These are phyloP conservation scores for Daubentonia madagascariensis DNA, from an alignment of 2,113 vertebrate genomes.

Conservation along the genomic window DNA sequence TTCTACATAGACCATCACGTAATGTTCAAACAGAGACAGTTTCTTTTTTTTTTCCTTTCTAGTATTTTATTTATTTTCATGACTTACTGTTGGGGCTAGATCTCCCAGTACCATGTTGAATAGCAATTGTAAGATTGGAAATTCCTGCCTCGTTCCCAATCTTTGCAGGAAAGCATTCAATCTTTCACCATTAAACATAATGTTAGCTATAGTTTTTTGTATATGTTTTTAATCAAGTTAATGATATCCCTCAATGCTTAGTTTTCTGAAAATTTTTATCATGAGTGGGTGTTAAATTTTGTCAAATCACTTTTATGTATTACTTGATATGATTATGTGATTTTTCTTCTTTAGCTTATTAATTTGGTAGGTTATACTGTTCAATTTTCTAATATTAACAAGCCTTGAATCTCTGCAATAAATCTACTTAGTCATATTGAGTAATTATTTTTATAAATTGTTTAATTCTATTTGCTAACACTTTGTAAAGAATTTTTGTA, in stretches of 20 bases:
- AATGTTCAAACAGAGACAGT: not conserved
- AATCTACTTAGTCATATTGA: not conserved
- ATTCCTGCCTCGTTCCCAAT: not conserved
- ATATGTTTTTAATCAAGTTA: not conserved
- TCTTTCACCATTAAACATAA: not conserved
- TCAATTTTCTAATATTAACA: not conserved
- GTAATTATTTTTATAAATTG: not conserved
- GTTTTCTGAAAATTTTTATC: not conserved
- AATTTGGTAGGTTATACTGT: not conserved
- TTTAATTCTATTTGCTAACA: not conserved
- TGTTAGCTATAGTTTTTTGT: not conserved
- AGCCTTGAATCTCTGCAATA: not conserved
- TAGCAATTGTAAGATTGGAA: not conserved
- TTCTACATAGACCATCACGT: not conserved
- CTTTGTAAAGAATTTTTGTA: not conserved
- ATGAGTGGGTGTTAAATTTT: not conserved
- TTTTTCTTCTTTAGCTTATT: not conserved
- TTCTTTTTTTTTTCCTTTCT: not conserved
- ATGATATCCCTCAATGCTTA: not conserved
- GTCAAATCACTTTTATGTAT: not conserved
- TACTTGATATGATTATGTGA: not conserved
- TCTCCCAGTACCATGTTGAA: not conserved
- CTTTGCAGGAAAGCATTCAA: not conserved
- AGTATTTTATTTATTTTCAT: not conserved
- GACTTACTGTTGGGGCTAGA: not conserved